Percentiles rank a stretch among this genome's conserved stretches.
Conservation (phyloP, 2,888 invertebrate genomes). For the Colletes collaris region DNA sequence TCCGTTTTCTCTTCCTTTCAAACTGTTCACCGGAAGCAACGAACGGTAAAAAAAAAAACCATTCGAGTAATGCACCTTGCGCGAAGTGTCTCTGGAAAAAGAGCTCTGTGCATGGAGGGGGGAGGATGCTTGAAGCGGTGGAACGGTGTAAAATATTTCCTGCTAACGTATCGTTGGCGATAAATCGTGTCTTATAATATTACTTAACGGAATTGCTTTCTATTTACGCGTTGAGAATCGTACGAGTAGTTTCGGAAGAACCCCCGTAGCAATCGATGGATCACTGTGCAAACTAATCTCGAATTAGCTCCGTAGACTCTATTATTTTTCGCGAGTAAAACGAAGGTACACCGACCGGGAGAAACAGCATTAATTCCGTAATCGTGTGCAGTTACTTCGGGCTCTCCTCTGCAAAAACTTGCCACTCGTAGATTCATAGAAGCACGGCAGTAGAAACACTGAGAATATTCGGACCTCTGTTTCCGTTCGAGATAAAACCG, state of each 20-base stretch:
- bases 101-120: not conserved
- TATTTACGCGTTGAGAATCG: too few species aligned
- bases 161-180: too few species aligned
- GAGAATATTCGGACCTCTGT: not conserved
- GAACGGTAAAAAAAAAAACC: not conserved
- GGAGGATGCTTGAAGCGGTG: not conserved
- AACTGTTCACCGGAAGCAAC: not conserved
- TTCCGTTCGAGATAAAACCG: constrained; percentile 9
- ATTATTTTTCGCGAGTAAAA: too few species aligned
- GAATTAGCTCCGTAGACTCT: too few species aligned
- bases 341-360: too few species aligned
- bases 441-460: not conserved
- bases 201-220: too few species aligned
- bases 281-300: too few species aligned
- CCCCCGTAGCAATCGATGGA: too few species aligned
- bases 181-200: too few species aligned
- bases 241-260: too few species aligned
- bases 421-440: not conserved
- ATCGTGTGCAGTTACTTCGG: too few species aligned
- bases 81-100: not conserved
- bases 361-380: too few species aligned
- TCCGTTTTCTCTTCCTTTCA: not conserved
- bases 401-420: not conserved
- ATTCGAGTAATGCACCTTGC: constrained; percentile 3
- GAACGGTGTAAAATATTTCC: not conserved